These are phyloP conservation scores for Argentina silus DNA, from an alignment of 2,797 vertebrate genomes.

Conservation along the genomic window DNA sequence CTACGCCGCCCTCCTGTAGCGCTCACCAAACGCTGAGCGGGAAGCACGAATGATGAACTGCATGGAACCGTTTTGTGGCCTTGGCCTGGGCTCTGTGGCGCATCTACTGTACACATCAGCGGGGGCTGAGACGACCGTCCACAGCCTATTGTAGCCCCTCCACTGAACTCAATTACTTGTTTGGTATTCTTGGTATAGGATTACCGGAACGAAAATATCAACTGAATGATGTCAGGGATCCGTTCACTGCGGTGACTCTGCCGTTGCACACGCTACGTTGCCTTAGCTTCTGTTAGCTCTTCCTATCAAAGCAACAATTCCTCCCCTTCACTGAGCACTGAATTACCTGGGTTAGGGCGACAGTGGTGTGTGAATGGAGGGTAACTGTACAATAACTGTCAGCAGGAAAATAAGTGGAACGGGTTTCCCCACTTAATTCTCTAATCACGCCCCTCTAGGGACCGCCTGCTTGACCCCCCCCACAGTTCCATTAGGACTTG, in stretches of 20 bases:
- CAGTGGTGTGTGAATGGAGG: neutral
- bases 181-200: neutral
- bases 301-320: neutral
- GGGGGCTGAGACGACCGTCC: no score
- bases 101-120: no score
- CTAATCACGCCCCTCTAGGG: neutral
- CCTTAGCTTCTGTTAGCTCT: neutral
- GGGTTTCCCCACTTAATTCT: no score
- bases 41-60: no score
- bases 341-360: no score
- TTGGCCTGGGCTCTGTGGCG: no score
- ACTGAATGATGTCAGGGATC: neutral
- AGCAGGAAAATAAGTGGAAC: neutral
- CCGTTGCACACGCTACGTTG: neutral
- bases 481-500: neutral
- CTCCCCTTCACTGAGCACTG: neutral
- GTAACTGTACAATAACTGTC: neutral
- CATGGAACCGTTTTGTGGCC: neutral
- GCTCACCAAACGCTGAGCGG: neutral
- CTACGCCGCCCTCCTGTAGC: neutral
- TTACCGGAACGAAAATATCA: neutral
- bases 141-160: no score
- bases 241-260: neutral
- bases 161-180: neutral
- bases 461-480: neutral